These are phyloP conservation scores for Columba janthina DNA, from an alignment of 2,113 vertebrate species.

Conservation along the genomic window DNA sequence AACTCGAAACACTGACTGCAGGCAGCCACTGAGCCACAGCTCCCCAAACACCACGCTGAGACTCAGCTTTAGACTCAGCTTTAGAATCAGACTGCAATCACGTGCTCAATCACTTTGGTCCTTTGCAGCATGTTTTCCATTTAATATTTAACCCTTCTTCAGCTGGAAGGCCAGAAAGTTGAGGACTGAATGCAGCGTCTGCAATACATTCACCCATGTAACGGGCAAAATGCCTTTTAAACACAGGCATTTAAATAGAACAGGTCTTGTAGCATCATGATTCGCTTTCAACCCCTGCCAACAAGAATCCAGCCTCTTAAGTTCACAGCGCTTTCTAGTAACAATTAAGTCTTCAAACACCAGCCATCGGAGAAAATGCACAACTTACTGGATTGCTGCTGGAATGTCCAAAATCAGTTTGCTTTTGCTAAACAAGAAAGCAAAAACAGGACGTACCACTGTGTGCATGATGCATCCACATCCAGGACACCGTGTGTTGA, in stretches of 20 bases:
- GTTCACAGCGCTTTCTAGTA: slow-evolving; percentile 26
- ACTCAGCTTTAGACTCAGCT: background rate
- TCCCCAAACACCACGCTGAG: background rate
- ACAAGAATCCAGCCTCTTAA: background rate
- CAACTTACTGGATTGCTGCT: background rate
- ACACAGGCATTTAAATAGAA: background rate
- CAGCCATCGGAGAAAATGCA: background rate
- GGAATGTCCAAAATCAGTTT: background rate
- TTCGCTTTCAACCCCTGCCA: slow-evolving; percentile 48
- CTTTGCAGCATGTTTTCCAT: slow-evolving; percentile 12
- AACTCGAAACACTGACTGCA: background rate
- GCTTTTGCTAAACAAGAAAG: background rate
- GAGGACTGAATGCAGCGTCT: background rate
- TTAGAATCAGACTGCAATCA: slow-evolving; percentile 15
- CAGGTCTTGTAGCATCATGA: background rate
- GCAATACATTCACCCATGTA: background rate
- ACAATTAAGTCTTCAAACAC: background rate
- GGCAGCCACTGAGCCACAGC: background rate
- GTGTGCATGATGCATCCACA: background rate
- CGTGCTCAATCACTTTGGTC: background rate
- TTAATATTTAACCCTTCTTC: background rate
- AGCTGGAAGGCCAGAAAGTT: background rate
- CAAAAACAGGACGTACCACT: background rate
- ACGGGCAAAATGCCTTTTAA: background rate
- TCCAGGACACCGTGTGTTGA: background rate